Evolutionary conservation across 1,140 invertebrate species (phyloP), one percentile per base, ranked within the genome.

Genomic region (Neodiprion lecontei): DNA sequence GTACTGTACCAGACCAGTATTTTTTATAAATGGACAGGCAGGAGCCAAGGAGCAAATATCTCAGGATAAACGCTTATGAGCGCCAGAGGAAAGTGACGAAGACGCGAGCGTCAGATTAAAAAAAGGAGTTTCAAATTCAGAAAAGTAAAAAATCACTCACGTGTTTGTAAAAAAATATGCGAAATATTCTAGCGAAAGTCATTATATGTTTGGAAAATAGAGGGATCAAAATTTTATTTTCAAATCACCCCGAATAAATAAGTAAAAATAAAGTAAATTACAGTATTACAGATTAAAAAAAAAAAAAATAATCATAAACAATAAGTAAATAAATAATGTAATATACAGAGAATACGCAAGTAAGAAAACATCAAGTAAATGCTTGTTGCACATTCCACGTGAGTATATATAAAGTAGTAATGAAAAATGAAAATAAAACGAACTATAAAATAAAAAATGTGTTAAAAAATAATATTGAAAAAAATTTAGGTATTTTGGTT

Each of bases 401-500:
- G 53, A 61, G 53, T 61, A 61, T 40, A 40, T 40, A 40, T 14
- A 65, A 3, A 14, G 61, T 65, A 65, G 17, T 65, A 21, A 23
- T 11, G n/a, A 47, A 23, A 69, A 17, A 14, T 14, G 17, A 21
- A 65, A 14, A 14, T 65, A 17, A 65, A 65, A 21, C 7, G 1
- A 65, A 65, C 12, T 65, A 65, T 65, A 21, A 65, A 65, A 21
- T 65, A 65, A 65, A 65, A 49, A 77, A 79, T 40, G 28, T 40
- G 28, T 40, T 40, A 40, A 3, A 40, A 40, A 40, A 40, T 40
- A 75, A 78, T 79, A 80, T 76, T 80, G 79, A 78, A 77, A 84
- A 80, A 82, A 79, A 75, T 83, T 78, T 80, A 84, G 78, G 78
- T 81, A 71, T 78, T 83, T 81, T 80, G 77, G 79, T 85, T 87